These are phyloP conservation scores for Artibeus lituratus DNA, from an alignment of 2,797 vertebrate species.

Conservation along the genomic window DNA sequence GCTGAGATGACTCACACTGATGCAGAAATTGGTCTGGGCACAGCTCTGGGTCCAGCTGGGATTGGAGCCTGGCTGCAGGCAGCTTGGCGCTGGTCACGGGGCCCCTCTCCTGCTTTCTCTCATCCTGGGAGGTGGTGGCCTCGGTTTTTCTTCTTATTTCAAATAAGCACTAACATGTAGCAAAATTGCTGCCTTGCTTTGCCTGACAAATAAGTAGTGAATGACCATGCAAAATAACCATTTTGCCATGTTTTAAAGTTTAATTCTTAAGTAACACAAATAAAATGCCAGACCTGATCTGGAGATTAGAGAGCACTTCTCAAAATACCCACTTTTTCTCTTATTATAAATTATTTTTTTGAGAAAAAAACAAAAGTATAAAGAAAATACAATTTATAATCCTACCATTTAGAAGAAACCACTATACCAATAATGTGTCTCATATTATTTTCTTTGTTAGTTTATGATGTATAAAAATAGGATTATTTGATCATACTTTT, in stretches of 20 bases:
- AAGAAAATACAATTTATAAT: neutral
- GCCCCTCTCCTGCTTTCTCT: neutral
- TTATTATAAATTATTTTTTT: neutral
- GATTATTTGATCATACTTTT: constrained; percentile 23
- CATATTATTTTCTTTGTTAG: neutral
- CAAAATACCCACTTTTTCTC: neutral
- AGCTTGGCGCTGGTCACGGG: too few relatives aligned
- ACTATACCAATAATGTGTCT: neutral
- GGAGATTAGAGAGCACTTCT: neutral
- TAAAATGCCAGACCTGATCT: neutral
- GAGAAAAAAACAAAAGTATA: neutral
- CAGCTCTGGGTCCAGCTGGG: neutral
- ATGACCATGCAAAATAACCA: neutral
- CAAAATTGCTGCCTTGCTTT: neutral
- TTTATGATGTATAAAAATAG: neutral
- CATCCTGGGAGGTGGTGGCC: neutral
- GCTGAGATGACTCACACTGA: neutral
- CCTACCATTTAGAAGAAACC: neutral
- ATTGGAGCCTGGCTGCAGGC: neutral
- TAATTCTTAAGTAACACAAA: constrained; percentile 14
- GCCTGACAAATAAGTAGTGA: neutral
- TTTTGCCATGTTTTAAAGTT: neutral
- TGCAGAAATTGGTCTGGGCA: neutral
- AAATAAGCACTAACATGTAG: neutral
- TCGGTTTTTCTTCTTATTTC: neutral